Base-by-base conservation (phyloP, 2,113 vertebrate species). In the Amphiprion ocellaris region DNA sequence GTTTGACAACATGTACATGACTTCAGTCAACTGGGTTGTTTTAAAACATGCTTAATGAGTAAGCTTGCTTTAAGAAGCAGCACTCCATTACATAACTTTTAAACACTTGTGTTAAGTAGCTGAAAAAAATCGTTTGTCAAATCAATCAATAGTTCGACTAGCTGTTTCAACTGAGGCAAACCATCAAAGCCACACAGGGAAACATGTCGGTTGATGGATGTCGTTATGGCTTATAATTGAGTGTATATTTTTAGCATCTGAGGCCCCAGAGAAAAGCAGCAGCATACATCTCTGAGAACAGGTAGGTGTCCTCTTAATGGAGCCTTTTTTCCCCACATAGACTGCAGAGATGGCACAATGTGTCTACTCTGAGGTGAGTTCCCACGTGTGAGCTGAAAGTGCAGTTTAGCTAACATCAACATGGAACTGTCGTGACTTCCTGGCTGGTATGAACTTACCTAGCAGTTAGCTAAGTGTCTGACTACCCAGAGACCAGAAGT, bases 381-480 rank as follows among this genome's bases (percentile, higher is more conserved):
- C 24, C 19, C 10, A 60, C 7, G 4, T 72, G 63, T 37, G 33
- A 37, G 33, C 8, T 9, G 1, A 10, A 37, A 37, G 33, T 37
- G 9, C 33, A 37, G 33, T 37, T 37, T 10, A 37, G 33, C 33
- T 37, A 37, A 58, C 15, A 66, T 33, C 19, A 66, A n/a, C 49
- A 24, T 15, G 1, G 49, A 72, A 63, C 50, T 60, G 69, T 85
- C 59, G 77, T 78, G 79, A 89, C 78, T 88, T 85, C 70, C 77
- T 73, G 74, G 54, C 68, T 61, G 59, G 5, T 4, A 4, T 28
- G 26, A 85, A 90, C 60, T 87, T 69, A 54, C 60, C 77, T 26
- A 56, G 68, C 67, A 85, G 68, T 65, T 21, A 77, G 69, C 80
- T 73, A 70, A 46, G 52, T 23, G 14, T 44, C 41, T 26, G 44